Base-by-base conservation (phyloP, 2,888 invertebrate species). In the Heliconius ethilla region DNA sequence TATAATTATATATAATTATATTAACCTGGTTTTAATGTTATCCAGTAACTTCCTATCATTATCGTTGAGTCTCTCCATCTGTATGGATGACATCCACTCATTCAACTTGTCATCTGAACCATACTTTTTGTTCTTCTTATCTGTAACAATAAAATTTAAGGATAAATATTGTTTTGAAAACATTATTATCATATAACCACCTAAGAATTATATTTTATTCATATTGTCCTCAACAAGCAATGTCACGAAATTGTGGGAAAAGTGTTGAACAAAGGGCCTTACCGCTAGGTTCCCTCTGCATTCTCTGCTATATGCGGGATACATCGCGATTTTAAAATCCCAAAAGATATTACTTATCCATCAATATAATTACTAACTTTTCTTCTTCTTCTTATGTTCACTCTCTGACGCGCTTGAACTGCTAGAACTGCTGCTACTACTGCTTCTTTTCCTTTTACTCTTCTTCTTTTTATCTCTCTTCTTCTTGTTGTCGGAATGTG, bases 381-480 rank as follows among this genome's bases (percentile, higher is more conserved):
- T 95, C 80, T 95, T 95, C 86, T 96, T 96, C 85, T 95, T 95
- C 79, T 84, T 89, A 9, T 95, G 93, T 82, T 91, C 90, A 78
- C 89, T 87, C 81, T 92, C 86, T 75, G 89, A 88, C 70, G 87
- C 89, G 81, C 87, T 89, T 27, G 88, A 87, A 66, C 85, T 82
- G 75, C 86, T 89, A 5, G 87, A 86, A 0, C 89, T 88, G 80
- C 89, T 89, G 84, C 88, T 89, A 82, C 89, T 89, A 79, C 88
- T 88, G 65, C 85, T 85, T 74, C 84, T 86, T 69, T 83, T 85
- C 33, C 83, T 84, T 69, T 83, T 86, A 77, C 81, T 90, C 82
- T 94, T 95, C 81, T 95, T 95, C 83, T 95, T 96, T 84, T 95
- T 95, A 79, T 92, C 82, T 94, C 95, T 95, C 83, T 95, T 96